Conservation (phyloP, 2,797 vertebrate genomes). For the Ctenochaetus hawaiiensis region DNA sequence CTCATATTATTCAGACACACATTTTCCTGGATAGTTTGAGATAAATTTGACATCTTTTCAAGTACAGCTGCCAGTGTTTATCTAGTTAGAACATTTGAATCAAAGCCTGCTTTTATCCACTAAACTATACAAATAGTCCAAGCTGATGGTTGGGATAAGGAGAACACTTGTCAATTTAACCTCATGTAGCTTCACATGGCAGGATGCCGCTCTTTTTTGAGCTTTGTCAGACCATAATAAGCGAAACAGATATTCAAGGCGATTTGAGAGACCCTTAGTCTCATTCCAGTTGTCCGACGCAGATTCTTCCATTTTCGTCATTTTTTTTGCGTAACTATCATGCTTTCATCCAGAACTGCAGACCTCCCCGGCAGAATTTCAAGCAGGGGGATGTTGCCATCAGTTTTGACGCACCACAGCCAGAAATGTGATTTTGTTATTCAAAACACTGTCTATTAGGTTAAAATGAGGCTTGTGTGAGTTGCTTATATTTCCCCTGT, state of each 20-base stretch:
- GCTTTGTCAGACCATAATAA: slow-evolving; percentile 56
- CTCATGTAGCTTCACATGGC: neutral
- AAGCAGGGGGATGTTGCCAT: slow-evolving; percentile 28
- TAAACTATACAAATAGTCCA: slow-evolving; percentile 3
- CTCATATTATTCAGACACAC: slow-evolving; percentile 1
- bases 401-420: slow-evolving; percentile 68
- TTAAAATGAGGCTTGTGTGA: slow-evolving; percentile 54
- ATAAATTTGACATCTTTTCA: slow-evolving; percentile 7
- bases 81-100: slow-evolving; percentile 15
- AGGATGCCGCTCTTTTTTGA: slow-evolving; percentile 15
- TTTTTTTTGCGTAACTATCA: slow-evolving; percentile 46
- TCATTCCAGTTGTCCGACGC: slow-evolving; percentile 44
- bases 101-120: neutral
- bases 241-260: slow-evolving; percentile 45
- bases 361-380: slow-evolving; percentile 35
- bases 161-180: slow-evolving; percentile 40
- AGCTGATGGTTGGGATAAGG: slow-evolving; percentile 5
- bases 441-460: slow-evolving; percentile 74
- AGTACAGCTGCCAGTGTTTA: neutral
- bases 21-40: slow-evolving; percentile 1
- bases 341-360: slow-evolving; percentile 29
- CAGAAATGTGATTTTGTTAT: slow-evolving; percentile 68
- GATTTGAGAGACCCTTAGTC: slow-evolving; percentile 22
- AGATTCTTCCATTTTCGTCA: slow-evolving; percentile 46
- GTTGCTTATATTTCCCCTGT: slow-evolving; percentile 42